A percentile compares a stretch with the other conserved stretches of the same genome.
These are phyloP conservation scores for Sinocyclocheilus grahami DNA, from an alignment of 2,113 vertebrate species.

Conservation along the genomic window DNA sequence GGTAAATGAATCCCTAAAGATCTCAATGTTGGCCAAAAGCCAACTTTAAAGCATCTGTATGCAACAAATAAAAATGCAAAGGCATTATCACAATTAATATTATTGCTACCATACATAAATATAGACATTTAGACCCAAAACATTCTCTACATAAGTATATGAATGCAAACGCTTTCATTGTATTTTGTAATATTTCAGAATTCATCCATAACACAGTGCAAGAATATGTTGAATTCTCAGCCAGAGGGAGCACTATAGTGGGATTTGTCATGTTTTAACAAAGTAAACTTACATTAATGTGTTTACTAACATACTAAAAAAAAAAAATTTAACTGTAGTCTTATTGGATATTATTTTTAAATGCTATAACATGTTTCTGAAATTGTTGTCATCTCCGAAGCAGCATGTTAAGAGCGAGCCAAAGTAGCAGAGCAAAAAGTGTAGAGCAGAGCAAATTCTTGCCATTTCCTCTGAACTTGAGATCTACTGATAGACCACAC, in stretches of 20 bases:
- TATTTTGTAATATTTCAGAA: background rate
- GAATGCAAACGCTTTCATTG: background rate
- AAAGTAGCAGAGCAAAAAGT: background rate
- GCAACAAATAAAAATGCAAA: background rate
- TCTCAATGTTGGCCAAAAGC: background rate
- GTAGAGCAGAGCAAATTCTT: background rate
- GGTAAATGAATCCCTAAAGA: background rate
- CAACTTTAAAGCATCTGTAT: background rate
- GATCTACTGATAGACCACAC: slow-evolving; percentile 19
- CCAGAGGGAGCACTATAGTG: background rate
- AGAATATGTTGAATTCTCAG: background rate
- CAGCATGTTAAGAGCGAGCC: background rate
- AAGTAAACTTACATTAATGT: background rate
- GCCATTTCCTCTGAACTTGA: background rate
- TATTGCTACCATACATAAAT: background rate
- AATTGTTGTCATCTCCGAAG: background rate
- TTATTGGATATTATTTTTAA: background rate
- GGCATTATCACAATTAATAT: background rate
- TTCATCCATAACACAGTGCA: background rate
- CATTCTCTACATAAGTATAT: background rate
- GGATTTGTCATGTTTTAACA: background rate
- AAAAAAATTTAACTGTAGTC: background rate
- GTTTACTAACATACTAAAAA: background rate
- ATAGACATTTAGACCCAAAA: background rate
- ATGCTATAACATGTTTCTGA: background rate